Evolutionary conservation across 2,888 invertebrate species (phyloP).

Genomic region (Eretmocerus hayati): DNA sequence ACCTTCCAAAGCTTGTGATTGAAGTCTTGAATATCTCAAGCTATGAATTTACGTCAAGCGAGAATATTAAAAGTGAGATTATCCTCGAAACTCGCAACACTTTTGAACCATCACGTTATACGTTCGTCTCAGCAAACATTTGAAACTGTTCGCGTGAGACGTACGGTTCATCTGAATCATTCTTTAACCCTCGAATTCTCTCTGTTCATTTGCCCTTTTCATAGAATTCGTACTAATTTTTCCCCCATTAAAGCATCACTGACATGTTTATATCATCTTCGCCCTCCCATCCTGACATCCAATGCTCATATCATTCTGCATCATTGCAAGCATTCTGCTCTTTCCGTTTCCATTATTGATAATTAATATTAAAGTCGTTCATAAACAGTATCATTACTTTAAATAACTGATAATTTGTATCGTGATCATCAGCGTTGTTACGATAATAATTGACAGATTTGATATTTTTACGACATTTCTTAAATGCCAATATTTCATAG

Average conservation of each 20-base stretch:
- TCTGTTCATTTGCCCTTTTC: conserved; percentile 1
- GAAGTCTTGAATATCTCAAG: no score
- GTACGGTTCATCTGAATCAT: conserved; percentile 26
- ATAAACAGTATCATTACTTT: conserved; percentile 27
- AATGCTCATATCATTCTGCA: background rate
- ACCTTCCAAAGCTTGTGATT: no score
- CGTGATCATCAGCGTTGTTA: conserved; percentile 41
- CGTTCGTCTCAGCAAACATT: conserved; percentile 37
- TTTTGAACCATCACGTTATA: conserved; percentile 8
- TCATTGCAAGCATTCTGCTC: conserved; percentile 24
- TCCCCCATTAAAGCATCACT: conserved; percentile 5
- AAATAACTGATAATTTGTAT: conserved; percentile 42
- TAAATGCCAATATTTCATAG: conserved; percentile 14
- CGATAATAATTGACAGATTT: conserved; percentile 42
- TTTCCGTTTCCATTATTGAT: conserved; percentile 29
- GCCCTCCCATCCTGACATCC: background rate
- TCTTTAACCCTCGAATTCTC: background rate
- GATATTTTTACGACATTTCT: conserved; percentile 29
- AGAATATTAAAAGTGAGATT: no score
- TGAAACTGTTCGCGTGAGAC: conserved; percentile 35
- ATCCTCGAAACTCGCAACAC: conserved; percentile 8
- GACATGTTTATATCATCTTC: background rate
- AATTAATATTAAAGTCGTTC: conserved; percentile 26
- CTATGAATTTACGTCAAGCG: no score
- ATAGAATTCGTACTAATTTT: conserved; percentile 18